Percentiles rank a stretch among this genome's conserved stretches.
These are phyloP conservation scores for Catharus minimus DNA, from an alignment of 2,113 vertebrate species.

Conservation along the genomic window DNA sequence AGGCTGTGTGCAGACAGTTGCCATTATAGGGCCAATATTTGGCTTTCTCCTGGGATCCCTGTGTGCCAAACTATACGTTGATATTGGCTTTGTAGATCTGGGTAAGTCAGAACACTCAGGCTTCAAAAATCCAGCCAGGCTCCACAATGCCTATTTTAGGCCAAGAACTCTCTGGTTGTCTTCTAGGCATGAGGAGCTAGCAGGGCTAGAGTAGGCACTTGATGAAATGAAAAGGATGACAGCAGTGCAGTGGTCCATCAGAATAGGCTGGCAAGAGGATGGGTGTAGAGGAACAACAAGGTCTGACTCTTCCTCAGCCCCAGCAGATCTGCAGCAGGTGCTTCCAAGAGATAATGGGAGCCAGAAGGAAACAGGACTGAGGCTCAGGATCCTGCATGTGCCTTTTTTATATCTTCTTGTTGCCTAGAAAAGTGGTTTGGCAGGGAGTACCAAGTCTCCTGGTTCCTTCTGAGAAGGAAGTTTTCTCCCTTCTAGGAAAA, in stretches of 20 bases:
- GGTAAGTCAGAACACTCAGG: constrained; percentile 72
- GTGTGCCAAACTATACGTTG: constrained; percentile 92
- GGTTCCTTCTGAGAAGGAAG: too few relatives aligned
- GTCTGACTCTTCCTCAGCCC: neutral
- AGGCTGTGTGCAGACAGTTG: constrained; percentile 90
- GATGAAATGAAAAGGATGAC: neutral
- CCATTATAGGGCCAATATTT: constrained; percentile 91
- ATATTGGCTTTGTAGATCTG: constrained; percentile 88
- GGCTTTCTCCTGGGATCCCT: constrained; percentile 92
- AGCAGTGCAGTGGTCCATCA: neutral
- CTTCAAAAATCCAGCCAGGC: neutral
- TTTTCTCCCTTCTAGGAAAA: neutral
- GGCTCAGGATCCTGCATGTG: neutral
- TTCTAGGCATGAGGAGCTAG: neutral
- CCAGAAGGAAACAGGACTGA: neutral
- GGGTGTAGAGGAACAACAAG: neutral
- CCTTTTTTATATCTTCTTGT: neutral
- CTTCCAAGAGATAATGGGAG: neutral
- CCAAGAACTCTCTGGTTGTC: neutral
- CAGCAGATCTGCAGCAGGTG: neutral
- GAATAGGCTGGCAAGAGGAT: neutral
- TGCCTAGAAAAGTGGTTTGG: neutral
- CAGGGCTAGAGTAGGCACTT: neutral
- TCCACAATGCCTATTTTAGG: neutral
- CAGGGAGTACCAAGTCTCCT: neutral